Conservation (phyloP, 37 sponge, comb jelly and placozoan genomes). For the Bolinopsis microptera region DNA sequence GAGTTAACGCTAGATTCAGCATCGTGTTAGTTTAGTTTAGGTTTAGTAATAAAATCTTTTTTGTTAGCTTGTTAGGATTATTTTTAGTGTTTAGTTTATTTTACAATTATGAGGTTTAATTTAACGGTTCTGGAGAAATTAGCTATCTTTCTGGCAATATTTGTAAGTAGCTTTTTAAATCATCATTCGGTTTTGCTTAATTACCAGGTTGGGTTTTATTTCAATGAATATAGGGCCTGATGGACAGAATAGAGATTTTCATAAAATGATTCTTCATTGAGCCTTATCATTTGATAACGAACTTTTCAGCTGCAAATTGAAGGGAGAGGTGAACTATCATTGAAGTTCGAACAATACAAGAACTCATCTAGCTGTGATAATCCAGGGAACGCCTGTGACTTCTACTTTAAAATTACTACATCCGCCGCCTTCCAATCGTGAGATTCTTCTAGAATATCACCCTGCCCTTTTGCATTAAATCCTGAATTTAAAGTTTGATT, state of each 20-base stretch:
- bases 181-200: too few relatives aligned
- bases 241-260: too few relatives aligned
- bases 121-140: background rate
- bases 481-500: too few relatives aligned
- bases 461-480: too few relatives aligned
- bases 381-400: background rate
- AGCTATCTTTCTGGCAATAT: background rate
- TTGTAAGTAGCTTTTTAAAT: too few relatives aligned
- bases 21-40: background rate
- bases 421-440: background rate
- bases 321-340: background rate
- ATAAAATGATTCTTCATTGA: too few relatives aligned
- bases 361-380: background rate
- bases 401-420: background rate
- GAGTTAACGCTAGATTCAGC: background rate
- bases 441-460: too few relatives aligned
- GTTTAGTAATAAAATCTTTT: too few relatives aligned
- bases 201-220: too few relatives aligned
- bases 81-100: background rate
- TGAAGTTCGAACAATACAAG: background rate
- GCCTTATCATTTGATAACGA: too few relatives aligned
- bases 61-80: too few relatives aligned
- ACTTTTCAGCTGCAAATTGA: background rate
- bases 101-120: background rate
- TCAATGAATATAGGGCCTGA: too few relatives aligned